Evolutionary conservation across 2,888 invertebrate species (phyloP).

Genomic region (Podotricha telesiphe): DNA sequence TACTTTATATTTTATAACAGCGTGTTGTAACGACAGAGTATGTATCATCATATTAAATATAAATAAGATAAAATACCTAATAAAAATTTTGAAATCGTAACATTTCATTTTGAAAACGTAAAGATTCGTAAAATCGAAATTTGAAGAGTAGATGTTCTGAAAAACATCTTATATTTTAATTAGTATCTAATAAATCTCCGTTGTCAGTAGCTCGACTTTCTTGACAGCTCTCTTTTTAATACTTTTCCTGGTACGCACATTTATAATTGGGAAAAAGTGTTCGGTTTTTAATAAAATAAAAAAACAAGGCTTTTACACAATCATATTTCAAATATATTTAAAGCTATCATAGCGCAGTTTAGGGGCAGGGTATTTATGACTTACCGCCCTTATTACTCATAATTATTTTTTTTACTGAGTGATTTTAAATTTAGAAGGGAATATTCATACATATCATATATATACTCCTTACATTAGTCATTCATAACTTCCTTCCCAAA

Average conservation of each 20-base stretch:
- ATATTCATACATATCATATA: no score
- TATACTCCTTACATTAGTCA: no score
- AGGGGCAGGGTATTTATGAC: no score
- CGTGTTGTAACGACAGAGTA: no score
- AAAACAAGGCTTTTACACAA: neutral
- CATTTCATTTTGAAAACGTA: neutral
- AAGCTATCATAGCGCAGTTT: no score
- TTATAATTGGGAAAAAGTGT: neutral
- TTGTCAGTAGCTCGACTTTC: conserved; percentile 7
- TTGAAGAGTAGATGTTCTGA: neutral
- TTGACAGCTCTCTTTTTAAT: conserved; percentile 13
- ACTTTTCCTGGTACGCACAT: neutral
- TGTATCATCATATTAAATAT: no score
- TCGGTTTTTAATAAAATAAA: neutral
- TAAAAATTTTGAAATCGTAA: neutral
- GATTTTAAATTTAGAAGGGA: no score
- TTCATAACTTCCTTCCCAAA: no score
- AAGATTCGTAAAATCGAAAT: neutral
- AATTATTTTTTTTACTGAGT: no score
- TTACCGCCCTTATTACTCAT: no score
- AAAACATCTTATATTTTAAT: conserved; percentile 13
- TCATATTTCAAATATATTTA: neutral
- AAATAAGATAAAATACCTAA: neutral
- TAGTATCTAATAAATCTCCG: conserved; percentile 20
- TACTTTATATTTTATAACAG: no score